Conservation (phyloP, 1,140 invertebrate species). For the Tribolium madens region DNA sequence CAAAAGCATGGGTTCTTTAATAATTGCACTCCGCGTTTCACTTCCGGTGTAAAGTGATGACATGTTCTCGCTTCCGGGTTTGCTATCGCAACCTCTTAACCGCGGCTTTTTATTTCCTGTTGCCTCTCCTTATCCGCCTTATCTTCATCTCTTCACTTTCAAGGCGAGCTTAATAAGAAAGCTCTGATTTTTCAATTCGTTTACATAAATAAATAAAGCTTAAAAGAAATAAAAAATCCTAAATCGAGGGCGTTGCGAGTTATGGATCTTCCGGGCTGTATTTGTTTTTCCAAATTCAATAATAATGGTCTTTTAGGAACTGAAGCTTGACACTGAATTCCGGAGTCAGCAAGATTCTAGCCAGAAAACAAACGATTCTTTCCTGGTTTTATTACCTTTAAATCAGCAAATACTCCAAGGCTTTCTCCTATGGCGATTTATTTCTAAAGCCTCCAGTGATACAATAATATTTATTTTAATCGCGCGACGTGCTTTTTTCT, state of each 20-base stretch:
- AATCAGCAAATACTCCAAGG: constrained; percentile 20
- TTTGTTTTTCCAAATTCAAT: constrained; percentile 1
- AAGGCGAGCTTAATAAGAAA: constrained; percentile 21
- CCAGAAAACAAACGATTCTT: constrained; percentile 25
- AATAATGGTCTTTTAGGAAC: background rate
- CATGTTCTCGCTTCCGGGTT: constrained; percentile 47
- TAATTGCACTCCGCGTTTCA: constrained; percentile 47
- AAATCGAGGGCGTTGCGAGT: background rate
- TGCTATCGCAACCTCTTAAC: constrained; percentile 44
- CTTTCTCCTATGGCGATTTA: background rate
- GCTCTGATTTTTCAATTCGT: constrained; percentile 18
- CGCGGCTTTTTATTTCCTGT: constrained; percentile 45
- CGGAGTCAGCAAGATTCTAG: constrained; percentile 2
- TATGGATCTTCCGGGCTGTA: background rate
- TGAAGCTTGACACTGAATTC: constrained; percentile 5
- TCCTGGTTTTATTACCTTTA: constrained; percentile 29
- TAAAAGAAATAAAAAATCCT: background rate
- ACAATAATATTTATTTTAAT: constrained; percentile 13
- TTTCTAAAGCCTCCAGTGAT: background rate
- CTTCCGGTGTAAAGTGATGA: constrained; percentile 50
- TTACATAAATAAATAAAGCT: constrained; percentile 1
- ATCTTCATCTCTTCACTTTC: constrained; percentile 46
- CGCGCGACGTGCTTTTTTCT: no score
- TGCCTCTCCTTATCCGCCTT: constrained; percentile 43
- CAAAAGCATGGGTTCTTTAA: constrained; percentile 40